Evolutionary conservation across 2,113 vertebrate species (phyloP), one percentile per base, ranked within the genome.

Genomic region (Anhinga rufa): DNA sequence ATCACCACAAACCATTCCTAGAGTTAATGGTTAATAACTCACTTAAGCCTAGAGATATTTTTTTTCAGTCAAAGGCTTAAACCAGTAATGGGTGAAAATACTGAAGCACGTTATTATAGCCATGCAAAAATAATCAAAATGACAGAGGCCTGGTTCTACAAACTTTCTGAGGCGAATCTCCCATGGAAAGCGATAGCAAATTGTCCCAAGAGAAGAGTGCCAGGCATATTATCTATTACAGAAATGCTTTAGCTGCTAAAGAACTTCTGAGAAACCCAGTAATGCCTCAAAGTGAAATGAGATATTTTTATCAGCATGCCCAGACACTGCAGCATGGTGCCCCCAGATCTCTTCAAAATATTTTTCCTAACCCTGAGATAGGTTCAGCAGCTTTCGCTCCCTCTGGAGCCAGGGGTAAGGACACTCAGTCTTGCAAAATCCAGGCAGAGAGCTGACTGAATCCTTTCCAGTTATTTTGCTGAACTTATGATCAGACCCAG

Each of bases 1-100:
- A 96, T 87, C 96, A 96, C 97, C 98, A 97, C 96, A 96, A 95
- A 95, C 92, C 88, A 92, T 95, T 97, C 95, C 98, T 95, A 88
- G 87, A 96, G 95, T 89, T 97, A 96, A 97, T 97, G 91, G 88
- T 91, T 98, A 97, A 97, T 97, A 97, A 96, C 89, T 97, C 96
- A 96, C 97, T 96, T 97, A 82, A 91, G 83, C 74, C 91, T 95
- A 61, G 20, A 78, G 80, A 68, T 78, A 20, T 70, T 80, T 77
- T 72, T 61, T 72, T 92, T 90, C 86, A 93, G 81, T 79, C 64
- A 79, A 86, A 97, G 75, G 24, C 78, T 95, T 95, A 97, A 97
- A 92, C 93, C 62, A 95, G 80, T 86, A 95, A 81, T 12, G 79
- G 88, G 94, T 95, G 90, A 96, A 95, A 95, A 95, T 92, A 92